phyloP scores from a whole-genome alignment of 2,797 vertebrate genomes.

The Macropodus opercularis region DNA sequence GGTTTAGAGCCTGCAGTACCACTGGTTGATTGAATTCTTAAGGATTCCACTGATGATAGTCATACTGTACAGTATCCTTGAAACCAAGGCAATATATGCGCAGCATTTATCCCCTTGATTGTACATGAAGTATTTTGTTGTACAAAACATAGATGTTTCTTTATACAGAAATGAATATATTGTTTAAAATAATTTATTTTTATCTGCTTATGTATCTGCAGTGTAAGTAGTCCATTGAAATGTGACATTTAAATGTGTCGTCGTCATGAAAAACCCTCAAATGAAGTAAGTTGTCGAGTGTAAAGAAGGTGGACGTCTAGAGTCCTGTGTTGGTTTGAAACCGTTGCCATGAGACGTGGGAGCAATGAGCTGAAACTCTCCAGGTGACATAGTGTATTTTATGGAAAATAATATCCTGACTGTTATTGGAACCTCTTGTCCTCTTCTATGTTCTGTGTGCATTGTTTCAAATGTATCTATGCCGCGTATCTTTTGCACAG shows the following conservation, averaged over 20 bases:
- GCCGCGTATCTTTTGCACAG: too few relatives aligned
- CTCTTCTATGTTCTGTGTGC: too few relatives aligned
- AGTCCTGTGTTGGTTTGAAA: too few relatives aligned
- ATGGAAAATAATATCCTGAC: neutral
- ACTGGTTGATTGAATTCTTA: constrained; percentile 40
- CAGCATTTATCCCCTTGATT: constrained; percentile 65
- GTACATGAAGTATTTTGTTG: constrained; percentile 74
- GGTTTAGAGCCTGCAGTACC: constrained; percentile 37
- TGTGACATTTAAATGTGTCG: constrained; percentile 41
- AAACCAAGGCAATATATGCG: constrained; percentile 47
- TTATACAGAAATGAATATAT: constrained; percentile 73
- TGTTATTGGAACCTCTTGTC: too few relatives aligned
- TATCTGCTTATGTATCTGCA: constrained; percentile 48
- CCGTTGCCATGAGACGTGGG: too few relatives aligned
- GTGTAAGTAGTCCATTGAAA: constrained; percentile 49
- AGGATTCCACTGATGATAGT: constrained; percentile 37
- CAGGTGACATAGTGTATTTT: neutral
- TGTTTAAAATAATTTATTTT: constrained; percentile 74
- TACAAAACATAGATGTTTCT: constrained; percentile 70
- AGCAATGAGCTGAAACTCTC: neutral
- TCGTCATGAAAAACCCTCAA: constrained; percentile 27
- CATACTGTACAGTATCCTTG: constrained; percentile 28
- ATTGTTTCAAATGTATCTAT: neutral
- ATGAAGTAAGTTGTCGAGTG: neutral
- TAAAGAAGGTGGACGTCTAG: constrained; percentile 10